Evolutionary conservation across 1,140 invertebrate genomes (phyloP), one percentile per base, ranked within the genome.

Genomic region (Helicoverpa armigera): DNA sequence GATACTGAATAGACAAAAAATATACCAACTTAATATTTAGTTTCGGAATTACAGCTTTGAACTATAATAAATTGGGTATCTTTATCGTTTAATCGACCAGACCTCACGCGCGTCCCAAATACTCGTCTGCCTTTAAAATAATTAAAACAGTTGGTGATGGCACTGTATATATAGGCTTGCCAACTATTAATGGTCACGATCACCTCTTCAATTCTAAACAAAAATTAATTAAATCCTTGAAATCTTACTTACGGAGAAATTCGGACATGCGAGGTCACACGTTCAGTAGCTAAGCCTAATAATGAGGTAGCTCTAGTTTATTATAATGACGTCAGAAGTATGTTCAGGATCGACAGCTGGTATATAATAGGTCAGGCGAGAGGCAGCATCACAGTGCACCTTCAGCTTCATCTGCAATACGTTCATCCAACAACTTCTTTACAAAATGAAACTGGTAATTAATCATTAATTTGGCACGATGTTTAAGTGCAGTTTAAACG

Each of bases 401-500:
- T 83, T 85, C 79, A 89, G 87, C 92, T 83, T 91, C 87, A 81
- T 81, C 83, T 83, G 88, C 81, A 82, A 83, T 85, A 80, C 84
- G 86, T 74, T 74, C 16, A 43, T 43, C 50, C 43, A 51, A 56
- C 53, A 51, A 69, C 31, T 18, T 72, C 14, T n/a, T 12, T 50
- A 14, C 81, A 91, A 88, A 85, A 94, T 94, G 93, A 93, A 94
- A 91, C 87, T 93, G 93, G 93, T 94, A 94, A 94, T 65, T 76
- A 48, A 54, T 50, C 43, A 54, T 70, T 50, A 16, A 61, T 61
- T 79, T 23, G 23, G 23, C 23, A 23, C 23, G 23, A 23, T 23
- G 2, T 2, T 23, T 23, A 23, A 23, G n/a, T n/a, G n/a, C n/a
- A n/a, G n/a, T n/a, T n/a, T n/a, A n/a, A n/a, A n/a, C n/a, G n/a